Percentiles rank a stretch among this genome's conserved stretches.
phyloP scores from a whole-genome alignment of 2,797 vertebrate genomes.

The Hippoglossus hippoglossus region DNA sequence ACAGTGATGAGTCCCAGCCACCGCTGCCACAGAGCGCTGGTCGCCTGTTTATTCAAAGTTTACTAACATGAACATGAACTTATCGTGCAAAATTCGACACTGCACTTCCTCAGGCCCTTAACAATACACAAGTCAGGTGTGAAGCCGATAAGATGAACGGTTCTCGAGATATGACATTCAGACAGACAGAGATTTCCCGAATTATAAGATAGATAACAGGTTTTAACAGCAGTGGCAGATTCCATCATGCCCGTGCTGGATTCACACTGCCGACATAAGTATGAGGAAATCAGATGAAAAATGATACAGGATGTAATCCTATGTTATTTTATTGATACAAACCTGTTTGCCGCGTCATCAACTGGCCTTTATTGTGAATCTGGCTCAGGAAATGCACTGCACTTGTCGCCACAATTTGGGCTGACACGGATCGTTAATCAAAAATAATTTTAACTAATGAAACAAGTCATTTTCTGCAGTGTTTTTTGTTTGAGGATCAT shows the following conservation, averaged over 20 bases:
- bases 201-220: too few relatives aligned
- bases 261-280: conserved; percentile 6
- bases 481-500: neutral
- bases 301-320: conserved; percentile 6
- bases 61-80: too few relatives aligned
- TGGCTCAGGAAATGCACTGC: neutral
- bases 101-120: too few relatives aligned
- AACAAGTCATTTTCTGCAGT: neutral
- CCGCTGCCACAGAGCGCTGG: too few relatives aligned
- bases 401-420: neutral
- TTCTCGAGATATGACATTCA: too few relatives aligned
- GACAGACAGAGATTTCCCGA: too few relatives aligned
- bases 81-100: too few relatives aligned
- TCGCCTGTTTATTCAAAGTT: too few relatives aligned
- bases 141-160: too few relatives aligned
- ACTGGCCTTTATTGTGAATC: neutral
- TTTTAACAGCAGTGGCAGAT: neutral
- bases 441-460: neutral
- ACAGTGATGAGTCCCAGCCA: too few relatives aligned
- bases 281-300: conserved; percentile 10
- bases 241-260: neutral
- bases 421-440: neutral
- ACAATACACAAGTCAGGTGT: too few relatives aligned
- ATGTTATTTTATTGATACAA: conserved; percentile 8
- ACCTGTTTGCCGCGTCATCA: neutral